Base-by-base conservation (phyloP, 2,888 invertebrate species). In the Dicranocentrus wangi region DNA sequence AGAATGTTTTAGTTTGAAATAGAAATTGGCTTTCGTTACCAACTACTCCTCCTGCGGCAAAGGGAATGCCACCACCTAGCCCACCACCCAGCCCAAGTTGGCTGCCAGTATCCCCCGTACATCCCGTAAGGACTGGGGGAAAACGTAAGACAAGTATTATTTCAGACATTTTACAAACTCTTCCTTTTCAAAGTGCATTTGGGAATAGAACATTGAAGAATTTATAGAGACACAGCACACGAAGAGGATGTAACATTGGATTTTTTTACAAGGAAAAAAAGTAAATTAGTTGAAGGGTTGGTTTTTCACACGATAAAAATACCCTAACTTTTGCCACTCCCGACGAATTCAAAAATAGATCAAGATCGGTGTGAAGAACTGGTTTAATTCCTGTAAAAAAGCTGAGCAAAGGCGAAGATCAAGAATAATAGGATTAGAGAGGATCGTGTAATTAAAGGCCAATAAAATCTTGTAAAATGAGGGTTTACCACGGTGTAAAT, bases 11-110 rank as follows among this genome's bases (percentile, higher is more conserved):
- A 19, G 28, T 32, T 58, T 39, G 39, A 39, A 65, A n/a, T 28
- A 15, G 25, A 17, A 69, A 66, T 72, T 65, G 71, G 72, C 27
- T 10, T 73, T 78, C 55, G 77, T 78, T 82, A 82, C 78, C 77
- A 55, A 78, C 78, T 58, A 82, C 47, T 66, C 76, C 73, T 25
- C 76, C 81, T 13, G 58, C 60, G 19, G 53, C 66, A 13, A 32
- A 19, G 17, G 51, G 60, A 23, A 42, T 8, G 13, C 61, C 63
- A 0, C 17, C 27, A 70, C 53, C 70, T 21, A 63, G 19, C n/a
- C 78, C 78, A 28, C 5, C 1, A 5, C 21, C 32, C 5, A 53
- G 17, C 3, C 55, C 53, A 2, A 19, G n/a, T 25, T 39, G 39
- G 39, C 39, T 13, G 13, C 68, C 51, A n/a, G n/a, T n/a, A n/a